Evolutionary conservation across 2,797 vertebrate genomes (phyloP), one percentile per base, ranked within the genome.

Genomic region (Columba guinea): DNA sequence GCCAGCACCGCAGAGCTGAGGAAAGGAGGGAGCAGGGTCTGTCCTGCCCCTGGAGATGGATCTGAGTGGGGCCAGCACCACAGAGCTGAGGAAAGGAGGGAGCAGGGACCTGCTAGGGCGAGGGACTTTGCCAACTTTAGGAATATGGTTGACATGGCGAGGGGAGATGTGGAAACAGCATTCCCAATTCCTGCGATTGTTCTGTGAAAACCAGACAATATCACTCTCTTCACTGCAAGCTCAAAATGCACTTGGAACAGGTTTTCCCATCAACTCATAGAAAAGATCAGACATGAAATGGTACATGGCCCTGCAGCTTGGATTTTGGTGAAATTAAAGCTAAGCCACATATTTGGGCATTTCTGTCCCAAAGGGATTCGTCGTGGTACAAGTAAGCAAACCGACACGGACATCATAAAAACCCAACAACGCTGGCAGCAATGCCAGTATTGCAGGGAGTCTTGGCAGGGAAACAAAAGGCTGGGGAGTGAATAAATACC

Each of bases 121-220:
- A 44, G 41, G 41, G 41, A 44, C 41, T 44, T 44, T 18, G 41
- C 19, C 2, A 9, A 11, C 39, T 23, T 9, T 8, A 59, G 63
- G 52, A 58, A 53, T 2, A 19, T 0, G 13, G 52, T 3, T 5
- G 7, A 58, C 11, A 3, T 1, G 7, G 52, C 34, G 2, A 62
- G 46, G 22, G 41, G 65, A 13, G 7, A 9, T 28, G 28, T 1
- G 6, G 78, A 27, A 62, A 27, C 24, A 58, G 37, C 5, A 21
- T 14, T 17, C 52, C 22, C 39, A 35, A 37, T 32, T 41, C 58
- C 48, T 65, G 69, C 35, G 64, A 23, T 26, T 39, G 53, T 35
- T n/a, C 53, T 12, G 35, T 2, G 58, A 51, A 26, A 52, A 84
- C 4, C 13, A 9, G 22, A 52, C n/a, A 55, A 16, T 15, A 0